Conservation (phyloP, 2,888 invertebrate species). For the Andrena fulva region DNA sequence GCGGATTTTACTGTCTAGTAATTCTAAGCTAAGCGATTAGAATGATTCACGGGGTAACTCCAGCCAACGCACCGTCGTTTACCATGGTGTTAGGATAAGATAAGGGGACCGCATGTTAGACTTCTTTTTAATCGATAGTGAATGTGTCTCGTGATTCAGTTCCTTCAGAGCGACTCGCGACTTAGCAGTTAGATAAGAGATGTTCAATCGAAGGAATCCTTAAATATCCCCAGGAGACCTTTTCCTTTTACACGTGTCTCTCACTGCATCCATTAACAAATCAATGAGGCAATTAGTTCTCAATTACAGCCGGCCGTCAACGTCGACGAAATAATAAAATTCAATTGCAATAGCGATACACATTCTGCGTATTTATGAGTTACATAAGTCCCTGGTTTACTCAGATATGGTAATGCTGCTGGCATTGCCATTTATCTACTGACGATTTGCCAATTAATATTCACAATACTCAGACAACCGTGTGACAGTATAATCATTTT, state of each 20-base stretch:
- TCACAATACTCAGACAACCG: neutral
- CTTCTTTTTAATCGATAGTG: constrained; percentile 57
- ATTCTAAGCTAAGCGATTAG: constrained; percentile 13
- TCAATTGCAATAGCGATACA: constrained; percentile 16
- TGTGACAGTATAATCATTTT: constrained; percentile 1
- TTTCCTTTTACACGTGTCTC: neutral
- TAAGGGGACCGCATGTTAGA: constrained; percentile 36
- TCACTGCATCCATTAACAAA: neutral
- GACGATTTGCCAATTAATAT: constrained; percentile 3
- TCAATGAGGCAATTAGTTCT: constrained; percentile 26
- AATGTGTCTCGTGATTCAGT: constrained; percentile 4
- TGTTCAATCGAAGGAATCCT: neutral
- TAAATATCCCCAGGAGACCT: neutral
- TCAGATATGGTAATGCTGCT: constrained; percentile 3
- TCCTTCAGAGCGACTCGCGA: neutral
- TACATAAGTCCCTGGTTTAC: constrained; percentile 27
- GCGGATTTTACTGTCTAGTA: constrained; percentile 3
- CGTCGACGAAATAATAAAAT: constrained; percentile 15
- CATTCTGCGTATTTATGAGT: constrained; percentile 12
- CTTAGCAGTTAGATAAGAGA: neutral
- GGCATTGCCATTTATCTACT: constrained; percentile 10
- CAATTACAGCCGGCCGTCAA: constrained; percentile 19
- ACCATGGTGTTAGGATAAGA: constrained; percentile 52
- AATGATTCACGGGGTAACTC: constrained; percentile 46
- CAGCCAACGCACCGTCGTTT: constrained; percentile 20